Conservation (phyloP, 2,888 invertebrate genomes). For the Cephalotes varians region DNA sequence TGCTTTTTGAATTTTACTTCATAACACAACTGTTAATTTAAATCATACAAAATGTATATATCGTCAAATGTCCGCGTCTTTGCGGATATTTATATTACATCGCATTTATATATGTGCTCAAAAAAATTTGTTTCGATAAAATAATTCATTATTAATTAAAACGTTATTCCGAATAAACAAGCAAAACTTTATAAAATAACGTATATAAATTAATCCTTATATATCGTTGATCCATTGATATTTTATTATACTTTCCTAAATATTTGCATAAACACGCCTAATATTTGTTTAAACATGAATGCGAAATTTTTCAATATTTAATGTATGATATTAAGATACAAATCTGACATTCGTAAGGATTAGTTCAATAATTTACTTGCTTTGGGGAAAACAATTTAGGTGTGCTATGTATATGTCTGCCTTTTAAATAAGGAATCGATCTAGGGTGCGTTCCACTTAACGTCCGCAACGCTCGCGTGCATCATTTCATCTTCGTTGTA, state of each 20-base stretch:
- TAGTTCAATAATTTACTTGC: background rate
- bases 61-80: too few species aligned
- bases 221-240: background rate
- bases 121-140: too few species aligned
- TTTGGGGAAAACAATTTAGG: background rate
- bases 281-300: conserved; percentile 66
- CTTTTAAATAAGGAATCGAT: conserved; percentile 30
- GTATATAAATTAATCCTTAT: background rate
- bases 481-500: too few species aligned
- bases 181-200: background rate
- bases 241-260: background rate
- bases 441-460: too few species aligned
- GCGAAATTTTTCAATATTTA: conserved; percentile 17
- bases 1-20: too few species aligned
- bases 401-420: conserved; percentile 23
- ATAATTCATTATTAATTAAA: too few species aligned
- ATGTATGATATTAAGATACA: background rate
- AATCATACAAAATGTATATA: too few species aligned
- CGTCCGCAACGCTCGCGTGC: too few species aligned
- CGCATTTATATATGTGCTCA: too few species aligned
- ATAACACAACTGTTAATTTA: too few species aligned
- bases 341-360: conserved; percentile 1
- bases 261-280: conserved; percentile 74
- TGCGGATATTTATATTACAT: too few species aligned
- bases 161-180: background rate